Evolutionary conservation across 2,797 vertebrate genomes (phyloP), one percentile per base, ranked within the genome.

Genomic region (Acipenser oxyrinchus): DNA sequence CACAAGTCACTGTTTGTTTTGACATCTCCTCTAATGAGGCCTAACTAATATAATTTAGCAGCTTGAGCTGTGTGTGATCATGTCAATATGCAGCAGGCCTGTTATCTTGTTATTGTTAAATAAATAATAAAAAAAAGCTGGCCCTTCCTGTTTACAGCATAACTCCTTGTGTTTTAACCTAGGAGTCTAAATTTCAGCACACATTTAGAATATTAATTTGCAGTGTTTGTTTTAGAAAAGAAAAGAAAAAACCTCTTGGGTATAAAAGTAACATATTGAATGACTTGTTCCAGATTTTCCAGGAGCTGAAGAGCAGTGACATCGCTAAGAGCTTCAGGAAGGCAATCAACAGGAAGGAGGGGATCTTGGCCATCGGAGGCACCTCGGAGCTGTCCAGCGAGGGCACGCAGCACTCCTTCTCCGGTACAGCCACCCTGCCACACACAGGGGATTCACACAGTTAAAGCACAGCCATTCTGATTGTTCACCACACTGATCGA

Each of bases 391-490:
- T 91, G 75, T 98, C 95, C 66, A 97, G 96, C 0, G 95, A 94
- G 79, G 96, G 96, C 37, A 99, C 96, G 0, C 95, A 99, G 71
- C 95, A 99, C 81, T 98, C 95, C 0, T 98, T 89, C 74, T 98
- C 96, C 74, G 96, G 96, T 98, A 83, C 1, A 0, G 52, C n/a
- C 52, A 6, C 23, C 3, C 23, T 37, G 23, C 23, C 4, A 37
- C 23, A 37, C 23, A 37, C 23, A 37, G 23, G 23, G 2, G 23
- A 37, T 37, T 37, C 23, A 37, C 23, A 37, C 23, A 37, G 23
- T 37, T 37, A 37, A 37, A 37, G 23, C 23, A 37, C 2, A 37
- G 23, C 23, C 23, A 37, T 4, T 37, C 23, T 37, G 23, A 37
- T 37, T 37, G 23, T 37, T 37, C 3, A 37, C 23, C 23, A 37